Evolutionary conservation across 2,113 vertebrate species (phyloP), one percentile per base, ranked within the genome.

Genomic region (Embiotoca jacksoni): DNA sequence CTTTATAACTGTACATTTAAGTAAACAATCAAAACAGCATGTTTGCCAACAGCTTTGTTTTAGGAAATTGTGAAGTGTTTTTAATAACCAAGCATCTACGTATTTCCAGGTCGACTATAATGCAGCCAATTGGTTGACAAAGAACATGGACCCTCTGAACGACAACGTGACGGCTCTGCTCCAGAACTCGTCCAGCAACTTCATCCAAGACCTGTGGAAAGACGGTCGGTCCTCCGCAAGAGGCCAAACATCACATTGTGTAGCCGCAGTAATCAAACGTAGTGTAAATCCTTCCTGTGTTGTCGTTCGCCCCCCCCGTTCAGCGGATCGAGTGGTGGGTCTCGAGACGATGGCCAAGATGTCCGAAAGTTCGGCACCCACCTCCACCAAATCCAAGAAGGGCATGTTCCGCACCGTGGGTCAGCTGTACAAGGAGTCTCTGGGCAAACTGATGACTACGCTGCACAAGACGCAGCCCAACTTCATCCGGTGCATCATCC

Each of bases 381-480:
- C 95, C 37, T 95, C 96, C 55, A 98, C 97, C 37, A 99, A 98
- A 84, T 97, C 98, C 64, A 99, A 99, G 91, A 99, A 99, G 72
- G 98, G 98, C 78, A 99, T 99, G 98, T 99, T 99, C 90, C 96
- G 98, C 56, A 99, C 98, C 0, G 98, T 99, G 81, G 97, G 98
- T 7, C 98, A 99, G 88, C 96, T 99, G 39, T 98, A 99, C 65
- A 99, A 99, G 86, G 98, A 99, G 90, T 97, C 98, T 54, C 93
- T 99, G 83, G 93, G 95, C 59, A 99, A 98, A 81, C 95, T 99
- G 78, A 99, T 99, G 98, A 97, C 97, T 64, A 99, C 98, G 0
- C 90, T 99, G 56, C 95, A 96, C 87, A 99, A 98, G 63, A 99
- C 98, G 3, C 98, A 96, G 23, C 98, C 98, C 70, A 99, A 99